Evolutionary conservation across 2,888 invertebrate species (phyloP).

Genomic region (Poecilobothrus nobilitatus): DNA sequence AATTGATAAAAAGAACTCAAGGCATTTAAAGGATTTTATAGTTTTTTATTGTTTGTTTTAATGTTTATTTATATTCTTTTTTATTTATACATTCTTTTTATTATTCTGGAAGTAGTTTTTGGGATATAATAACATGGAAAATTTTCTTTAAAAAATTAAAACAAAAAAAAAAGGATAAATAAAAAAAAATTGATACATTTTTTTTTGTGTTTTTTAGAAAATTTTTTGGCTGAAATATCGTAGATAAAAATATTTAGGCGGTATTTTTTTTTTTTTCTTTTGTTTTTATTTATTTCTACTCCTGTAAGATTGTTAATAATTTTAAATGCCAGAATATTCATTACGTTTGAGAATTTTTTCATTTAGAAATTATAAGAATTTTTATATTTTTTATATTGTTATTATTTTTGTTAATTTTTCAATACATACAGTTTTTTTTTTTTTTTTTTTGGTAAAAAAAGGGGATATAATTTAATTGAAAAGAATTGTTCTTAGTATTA

Average conservation of each 20-base stretch:
- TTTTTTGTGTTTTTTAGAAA: neutral
- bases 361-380: neutral
- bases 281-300: too few relatives aligned
- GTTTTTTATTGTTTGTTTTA: too few relatives aligned
- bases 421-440: too few relatives aligned
- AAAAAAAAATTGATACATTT: neutral
- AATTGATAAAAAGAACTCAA: too few relatives aligned
- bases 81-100: neutral
- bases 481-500: neutral
- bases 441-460: too few relatives aligned
- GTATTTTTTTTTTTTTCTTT: neutral
- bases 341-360: neutral
- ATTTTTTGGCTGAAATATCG: neutral
- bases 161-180: neutral
- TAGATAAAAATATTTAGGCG: conserved; percentile 1
- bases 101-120: too few relatives aligned
- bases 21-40: too few relatives aligned
- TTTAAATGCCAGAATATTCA: neutral
- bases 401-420: too few relatives aligned
- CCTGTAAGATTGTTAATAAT: neutral
- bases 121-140: too few relatives aligned
- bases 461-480: neutral
- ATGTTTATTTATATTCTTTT: neutral
- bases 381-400: too few relatives aligned
- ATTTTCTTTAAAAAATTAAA: too few relatives aligned